Evolutionary conservation across 2,113 vertebrate species (phyloP), one percentile per base, ranked within the genome.

Genomic region (Orycteropus afer): DNA sequence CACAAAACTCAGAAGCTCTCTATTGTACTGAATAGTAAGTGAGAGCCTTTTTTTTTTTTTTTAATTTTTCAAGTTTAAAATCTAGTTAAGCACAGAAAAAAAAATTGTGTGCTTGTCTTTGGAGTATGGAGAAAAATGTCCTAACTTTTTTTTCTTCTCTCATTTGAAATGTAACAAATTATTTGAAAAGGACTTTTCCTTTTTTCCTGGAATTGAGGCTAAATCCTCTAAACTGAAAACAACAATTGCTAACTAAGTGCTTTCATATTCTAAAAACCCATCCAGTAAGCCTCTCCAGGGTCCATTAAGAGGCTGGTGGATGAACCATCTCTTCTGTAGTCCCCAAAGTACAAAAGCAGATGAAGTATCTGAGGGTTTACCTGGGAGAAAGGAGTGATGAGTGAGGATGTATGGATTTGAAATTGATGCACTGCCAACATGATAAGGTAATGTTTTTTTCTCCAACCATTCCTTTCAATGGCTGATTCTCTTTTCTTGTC

Each of bases 31-130:
- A 77, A 32, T 45, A 91, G 40, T 15, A 76, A 40, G 32, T 45
- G 40, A 78, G 77, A 63, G 8, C 15, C 11, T 3, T 18, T 34
- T 78, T 15, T 77, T 47, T 40, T 69, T 20, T 32, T 95, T 49
- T 18, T n/a, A n/a, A n/a, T n/a, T n/a, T n/a, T n/a, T n/a, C n/a
- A 8, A 88, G 18, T 79, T 84, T 57, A 78, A 91, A 89, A 86
- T 80, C 32, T 32, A 69, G 23, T 40, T 42, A 9, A 67, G 7
- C 9, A 77, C 25, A 78, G 69, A 49, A 47, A 71, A 47, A 71
- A 34, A 47, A 51, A 69, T 83, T 2, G 9, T 34, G 55, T 34
- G 32, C 63, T 84, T 78, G 4, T 40, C 61, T 55, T 63, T 63
- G 15, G 7, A 4, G 13, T 71, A n/a, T 9, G 49, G 29, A 55